Base-by-base conservation (phyloP, 2,113 vertebrate genomes). In the Cyrtonyx montezumae region DNA sequence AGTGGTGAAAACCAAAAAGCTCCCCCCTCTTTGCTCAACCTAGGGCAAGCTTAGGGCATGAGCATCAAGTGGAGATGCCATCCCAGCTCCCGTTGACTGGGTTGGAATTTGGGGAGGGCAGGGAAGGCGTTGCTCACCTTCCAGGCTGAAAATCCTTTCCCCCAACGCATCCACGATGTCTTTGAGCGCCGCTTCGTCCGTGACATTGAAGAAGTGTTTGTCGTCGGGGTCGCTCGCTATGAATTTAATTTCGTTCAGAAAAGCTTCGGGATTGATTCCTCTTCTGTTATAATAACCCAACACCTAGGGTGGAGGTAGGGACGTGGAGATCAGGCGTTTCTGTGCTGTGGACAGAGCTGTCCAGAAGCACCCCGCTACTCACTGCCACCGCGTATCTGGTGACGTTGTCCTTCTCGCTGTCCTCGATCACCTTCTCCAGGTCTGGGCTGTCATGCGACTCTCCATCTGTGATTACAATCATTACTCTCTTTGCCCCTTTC, bases 401-500 rank as follows among this genome's bases (percentile, higher is more conserved):
- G 97, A 99, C 98, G 8, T 99, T 99, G 94, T 99, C 99, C 81
- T 90, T 97, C 97, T 99, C 98, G 16, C 99, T 99, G 90, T 98
- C 97, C 68, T 97, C 97, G 17, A 99, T 99, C 15, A 98, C 99
- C 94, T 97, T 97, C 93, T 98, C 95, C 76, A 99, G 98, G 93
- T 99, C 98, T 1, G 98, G 98, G 95, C 98, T 99, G 97, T 99
- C 99, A 3, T 99, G 99, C 20, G 99, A 99, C 79, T 99, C 99
- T 51, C 99, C 99, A 2, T 99, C 99, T 10, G 99, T 99, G 96
- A 99, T 99, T 61, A 99, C 99, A 25, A 99, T 99, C 99, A 99
- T 99, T 91, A 99, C 99, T 77, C 99, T 98, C 97, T 98, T 98
- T 75, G 99, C 99, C 3, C 99, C 99, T 42, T 98, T 98, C 23